A percentile compares a stretch with the other conserved stretches of the same genome.
Evolutionary conservation across 2,888 invertebrate genomes (phyloP).

Genomic region (Lasius fuliginosus): DNA sequence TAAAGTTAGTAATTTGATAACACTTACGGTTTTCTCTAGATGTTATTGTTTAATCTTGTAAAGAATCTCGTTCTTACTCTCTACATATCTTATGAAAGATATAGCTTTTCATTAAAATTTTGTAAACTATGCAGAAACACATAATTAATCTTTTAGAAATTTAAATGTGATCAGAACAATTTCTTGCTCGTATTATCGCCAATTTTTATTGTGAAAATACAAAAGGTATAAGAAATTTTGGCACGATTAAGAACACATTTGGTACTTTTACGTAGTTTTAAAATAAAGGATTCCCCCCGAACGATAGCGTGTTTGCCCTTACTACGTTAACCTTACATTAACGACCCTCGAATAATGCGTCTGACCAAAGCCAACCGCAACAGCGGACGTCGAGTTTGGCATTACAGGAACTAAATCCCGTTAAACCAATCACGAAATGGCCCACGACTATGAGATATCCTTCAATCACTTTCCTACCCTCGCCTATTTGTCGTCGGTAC

Average conservation of each 20-base stretch:
- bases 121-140: background rate
- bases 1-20: background rate
- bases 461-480: slow-evolving; percentile 44
- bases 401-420: slow-evolving; percentile 74
- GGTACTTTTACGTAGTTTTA: slow-evolving; percentile 56
- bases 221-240: slow-evolving; percentile 52
- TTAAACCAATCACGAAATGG: slow-evolving; percentile 72
- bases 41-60: background rate
- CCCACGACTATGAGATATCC: slow-evolving; percentile 51
- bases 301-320: slow-evolving; percentile 72
- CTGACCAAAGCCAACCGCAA: slow-evolving; percentile 72
- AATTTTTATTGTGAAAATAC: background rate
- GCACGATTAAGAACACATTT: slow-evolving; percentile 46
- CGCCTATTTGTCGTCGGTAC: background rate
- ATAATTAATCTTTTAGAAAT: background rate
- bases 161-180: background rate
- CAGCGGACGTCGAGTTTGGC: slow-evolving; percentile 73
- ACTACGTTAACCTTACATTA: slow-evolving; percentile 73
- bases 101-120: background rate
- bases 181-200: background rate
- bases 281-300: slow-evolving; percentile 69
- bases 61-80: background rate
- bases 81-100: background rate
- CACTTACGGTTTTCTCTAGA: background rate
- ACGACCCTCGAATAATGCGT: slow-evolving; percentile 68